Conservation (phyloP, 1,140 invertebrate genomes). For the Drosophila nigromelanica region DNA sequence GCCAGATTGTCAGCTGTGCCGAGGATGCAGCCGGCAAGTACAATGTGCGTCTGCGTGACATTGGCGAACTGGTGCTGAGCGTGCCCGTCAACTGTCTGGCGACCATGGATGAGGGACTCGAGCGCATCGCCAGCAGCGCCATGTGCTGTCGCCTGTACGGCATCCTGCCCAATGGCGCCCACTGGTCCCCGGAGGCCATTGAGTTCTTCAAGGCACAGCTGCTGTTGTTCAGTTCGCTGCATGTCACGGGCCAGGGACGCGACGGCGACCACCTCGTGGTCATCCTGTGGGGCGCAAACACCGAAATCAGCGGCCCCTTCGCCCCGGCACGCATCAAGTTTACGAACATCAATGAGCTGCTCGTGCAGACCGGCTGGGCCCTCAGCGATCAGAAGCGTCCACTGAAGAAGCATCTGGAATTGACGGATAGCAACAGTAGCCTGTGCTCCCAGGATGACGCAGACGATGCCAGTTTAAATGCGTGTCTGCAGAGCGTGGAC, state of each 20-base stretch:
- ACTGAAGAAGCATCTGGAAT: neutral
- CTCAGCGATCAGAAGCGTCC: neutral
- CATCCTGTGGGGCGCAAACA: conserved; percentile 34
- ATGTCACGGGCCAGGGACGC: conserved; percentile 11
- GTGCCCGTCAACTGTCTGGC: conserved; percentile 8
- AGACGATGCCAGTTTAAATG: neutral
- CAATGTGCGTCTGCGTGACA: conserved; percentile 45
- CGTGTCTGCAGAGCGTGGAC: conserved; percentile 7
- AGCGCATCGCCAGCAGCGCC: conserved; percentile 22
- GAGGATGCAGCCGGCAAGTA: neutral
- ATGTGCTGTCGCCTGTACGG: conserved; percentile 43
- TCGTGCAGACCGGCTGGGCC: conserved; percentile 30
- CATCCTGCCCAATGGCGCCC: conserved; percentile 5
- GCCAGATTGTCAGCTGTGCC: conserved; percentile 1
- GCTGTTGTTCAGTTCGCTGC: conserved; percentile 22
- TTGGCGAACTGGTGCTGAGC: conserved; percentile 37
- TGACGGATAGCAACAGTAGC: neutral
- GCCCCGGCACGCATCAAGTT: conserved; percentile 30
- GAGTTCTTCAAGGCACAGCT: conserved; percentile 47
- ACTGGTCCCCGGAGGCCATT: conserved; percentile 31
- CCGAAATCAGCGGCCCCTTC: conserved; percentile 47
- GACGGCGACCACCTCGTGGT: conserved; percentile 24
- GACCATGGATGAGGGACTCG: conserved; percentile 17
- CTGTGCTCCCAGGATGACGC: neutral
- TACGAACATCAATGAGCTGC: conserved; percentile 46